phyloP scores from a whole-genome alignment of 2,797 vertebrate genomes.

The Sciurus carolinensis region DNA sequence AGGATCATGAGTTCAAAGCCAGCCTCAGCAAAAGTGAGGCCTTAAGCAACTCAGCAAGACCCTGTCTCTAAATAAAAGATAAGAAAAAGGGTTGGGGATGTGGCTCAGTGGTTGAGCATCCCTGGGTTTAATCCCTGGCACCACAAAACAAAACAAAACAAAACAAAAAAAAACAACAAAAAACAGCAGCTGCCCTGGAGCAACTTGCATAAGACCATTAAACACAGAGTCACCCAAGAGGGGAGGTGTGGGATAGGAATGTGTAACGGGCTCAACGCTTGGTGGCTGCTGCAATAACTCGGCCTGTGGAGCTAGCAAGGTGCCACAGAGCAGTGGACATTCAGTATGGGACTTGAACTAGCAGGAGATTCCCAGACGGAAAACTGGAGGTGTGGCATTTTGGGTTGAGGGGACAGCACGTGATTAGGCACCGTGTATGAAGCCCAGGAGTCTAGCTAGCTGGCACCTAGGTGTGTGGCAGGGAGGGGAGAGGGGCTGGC shows the following conservation, averaged over 20 bases:
- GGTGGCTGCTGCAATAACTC: rapidly evolving
- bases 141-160: too few relatives aligned
- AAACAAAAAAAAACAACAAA: too few relatives aligned
- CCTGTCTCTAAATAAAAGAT: too few relatives aligned
- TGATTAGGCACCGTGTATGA: not conserved
- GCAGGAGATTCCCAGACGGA: not conserved
- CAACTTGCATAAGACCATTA: not conserved
- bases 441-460: rapidly evolving
- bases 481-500: not conserved
- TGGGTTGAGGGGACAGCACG: not conserved
- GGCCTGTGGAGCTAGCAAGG: not conserved
- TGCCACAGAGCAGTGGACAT: rapidly evolving
- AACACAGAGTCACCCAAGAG: rapidly evolving
- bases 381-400: not conserved
- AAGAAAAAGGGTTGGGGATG: too few relatives aligned
- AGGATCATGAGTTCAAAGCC: too few relatives aligned
- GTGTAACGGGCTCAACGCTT: rapidly evolving
- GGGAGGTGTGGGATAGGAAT: not conserved
- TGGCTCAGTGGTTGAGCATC: too few relatives aligned
- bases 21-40: too few relatives aligned
- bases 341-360: rapidly evolving
- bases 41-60: too few relatives aligned
- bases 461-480: rapidly evolving
- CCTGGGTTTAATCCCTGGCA: too few relatives aligned
- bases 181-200: not conserved